phyloP scores from a whole-genome alignment of 2,113 vertebrate species.

The Ceyx cyanopectus region DNA sequence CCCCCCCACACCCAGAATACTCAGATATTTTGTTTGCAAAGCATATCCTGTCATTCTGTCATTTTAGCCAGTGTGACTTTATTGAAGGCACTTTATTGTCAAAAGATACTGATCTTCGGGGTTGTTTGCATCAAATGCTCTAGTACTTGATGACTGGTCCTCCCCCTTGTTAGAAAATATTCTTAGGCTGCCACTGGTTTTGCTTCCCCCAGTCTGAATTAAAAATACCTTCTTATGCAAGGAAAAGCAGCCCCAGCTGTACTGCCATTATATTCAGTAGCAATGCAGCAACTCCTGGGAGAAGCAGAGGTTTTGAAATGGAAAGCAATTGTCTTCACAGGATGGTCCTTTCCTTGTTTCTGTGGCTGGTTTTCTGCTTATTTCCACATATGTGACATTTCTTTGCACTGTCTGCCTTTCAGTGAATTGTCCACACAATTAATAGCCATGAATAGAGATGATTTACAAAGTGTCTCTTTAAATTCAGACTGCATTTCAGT shows the following conservation, averaged over 20 bases:
- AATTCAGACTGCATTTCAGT: neutral
- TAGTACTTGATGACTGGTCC: neutral
- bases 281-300: neutral
- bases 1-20: rapidly evolving
- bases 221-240: neutral
- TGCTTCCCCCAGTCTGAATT: neutral
- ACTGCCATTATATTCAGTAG: neutral
- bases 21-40: neutral
- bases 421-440: neutral
- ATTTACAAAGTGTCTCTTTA: neutral
- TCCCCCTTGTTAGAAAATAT: neutral
- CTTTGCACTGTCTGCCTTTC: neutral
- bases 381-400: neutral
- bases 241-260: neutral
- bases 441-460: neutral
- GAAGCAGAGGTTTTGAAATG: neutral
- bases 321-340: neutral
- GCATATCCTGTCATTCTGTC: neutral
- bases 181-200: neutral
- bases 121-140: neutral
- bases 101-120: neutral
- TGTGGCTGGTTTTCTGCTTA: neutral
- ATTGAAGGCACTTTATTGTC: neutral
- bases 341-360: neutral
- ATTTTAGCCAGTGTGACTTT: neutral